Base-by-base conservation (phyloP, 2,888 invertebrate species). In the Napeogenes inachia region DNA sequence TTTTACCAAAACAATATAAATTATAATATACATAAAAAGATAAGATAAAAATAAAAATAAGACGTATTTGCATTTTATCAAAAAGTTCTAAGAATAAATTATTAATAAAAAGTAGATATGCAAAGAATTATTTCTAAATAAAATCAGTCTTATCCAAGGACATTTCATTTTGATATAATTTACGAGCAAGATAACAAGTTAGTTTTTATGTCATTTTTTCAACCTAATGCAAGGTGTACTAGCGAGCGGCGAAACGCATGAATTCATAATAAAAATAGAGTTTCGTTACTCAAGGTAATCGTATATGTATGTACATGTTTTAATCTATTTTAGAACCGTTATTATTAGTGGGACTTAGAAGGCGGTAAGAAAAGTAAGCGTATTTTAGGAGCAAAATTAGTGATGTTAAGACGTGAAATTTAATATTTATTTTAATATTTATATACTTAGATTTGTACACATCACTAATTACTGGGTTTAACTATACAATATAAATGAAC, bases 231-330 rank as follows among this genome's bases (percentile, higher is more conserved):
- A 61, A 64, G 58, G 61, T 21, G 21, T 21, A 21, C 21, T 1
- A 21, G 21, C 21, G 21, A 21, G 21, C 21, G 21, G 21, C 57
- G 69, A 64, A 67, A 71, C 67, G 68, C 66, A 62, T 71, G 73
- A 69, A 70, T 70, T 64, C 67, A 60, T 69, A 68, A 63, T 69
- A 71, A 71, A 71, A 71, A 71, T 71, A 71, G 67, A 66, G 60
- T 66, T 71, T 68, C 62, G 67, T 69, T 68, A 71, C 66, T 68
- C 70, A 70, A 71, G 71, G 71, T 68, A 66, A 71, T 21, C 21
- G 21, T 21, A 21, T 21, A 21, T 21, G 21, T 68, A 67, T 68
- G 67, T 68, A 50, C 50, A 50, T 63, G 62, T 68, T 64, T 63
- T 68, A 63, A 62, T 63, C 68, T 68, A 68, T 69, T 69, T 69